phyloP scores from a whole-genome alignment of 1,140 invertebrate genomes.

The Papilio machaon region DNA sequence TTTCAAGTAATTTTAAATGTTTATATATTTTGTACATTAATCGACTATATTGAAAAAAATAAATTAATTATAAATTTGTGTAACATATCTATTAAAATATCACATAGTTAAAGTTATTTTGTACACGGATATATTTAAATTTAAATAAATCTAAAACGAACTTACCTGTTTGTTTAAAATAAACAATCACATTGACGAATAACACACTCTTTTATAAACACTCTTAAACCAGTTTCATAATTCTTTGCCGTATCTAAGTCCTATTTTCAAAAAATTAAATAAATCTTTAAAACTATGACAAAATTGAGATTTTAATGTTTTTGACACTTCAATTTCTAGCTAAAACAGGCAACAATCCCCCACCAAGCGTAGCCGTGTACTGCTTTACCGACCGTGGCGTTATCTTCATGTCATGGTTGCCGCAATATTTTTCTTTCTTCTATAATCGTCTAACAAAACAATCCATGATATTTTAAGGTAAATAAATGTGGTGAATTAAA shows the following conservation, averaged over 20 bases:
- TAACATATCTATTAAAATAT: no score
- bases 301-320: conserved; percentile 18
- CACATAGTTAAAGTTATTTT: neutral
- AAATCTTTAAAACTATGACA: neutral
- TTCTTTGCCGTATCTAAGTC: neutral
- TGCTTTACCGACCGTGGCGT: conserved; percentile 17
- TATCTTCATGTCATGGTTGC: conserved; percentile 5
- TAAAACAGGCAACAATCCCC: conserved; percentile 16
- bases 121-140: neutral
- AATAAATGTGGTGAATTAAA: neutral
- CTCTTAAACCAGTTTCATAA: conserved; percentile 2
- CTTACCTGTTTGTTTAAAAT: conserved; percentile 7
- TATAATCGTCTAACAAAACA: neutral
- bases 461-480: neutral
- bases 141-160: neutral
- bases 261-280: neutral
- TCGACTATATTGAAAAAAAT: no score
- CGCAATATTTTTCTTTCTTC: neutral
- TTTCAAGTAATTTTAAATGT: no score
- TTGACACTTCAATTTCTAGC: neutral
- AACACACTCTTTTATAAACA: neutral
- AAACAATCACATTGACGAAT: conserved; percentile 11
- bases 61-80: no score
- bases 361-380: conserved; percentile 12
- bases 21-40: no score